Evolutionary conservation across 1,140 invertebrate species (phyloP), one percentile per base, ranked within the genome.

Genomic region (Pectinophora gossypiella): DNA sequence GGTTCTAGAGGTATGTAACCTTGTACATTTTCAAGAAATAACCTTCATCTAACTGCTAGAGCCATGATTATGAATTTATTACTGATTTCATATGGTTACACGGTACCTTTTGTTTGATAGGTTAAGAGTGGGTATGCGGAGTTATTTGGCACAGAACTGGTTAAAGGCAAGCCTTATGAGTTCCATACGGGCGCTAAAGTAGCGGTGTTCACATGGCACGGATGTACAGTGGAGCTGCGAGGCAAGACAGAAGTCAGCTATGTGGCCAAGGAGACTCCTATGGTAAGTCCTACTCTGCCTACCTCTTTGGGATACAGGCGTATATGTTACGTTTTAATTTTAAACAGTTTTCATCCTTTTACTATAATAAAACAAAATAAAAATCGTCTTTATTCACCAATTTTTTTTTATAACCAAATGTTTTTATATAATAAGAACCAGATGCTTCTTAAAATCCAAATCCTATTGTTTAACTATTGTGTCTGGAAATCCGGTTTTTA

Each of bases 151-250:
- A 98, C 97, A 0, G 98, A 99, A 88, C 76, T 99, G 51, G 95
- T 98, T 0, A 96, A 96, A 85, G 96, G 96, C 18, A 99, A 97
- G 86, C 92, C 93, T 13, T 99, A 99, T 85, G 93, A 93, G 59
- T 99, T 99, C 77, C 90, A 91, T 18, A 90, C 93, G 4, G 97
- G 97, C 1, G 94, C 97, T 0, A 99, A 99, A 89, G 93, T 98
- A 12, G 98, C 98, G 0, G 93, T 99, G 1, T 99, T 96, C 71
- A 98, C 98, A 6, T 99, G 95, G 92, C 96, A 99, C 78, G 97
- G 97, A 1, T 99, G 97, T 76, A 92, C 91, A 0, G 78, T 98
- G 32, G 92, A 96, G 83, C 71, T 98, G 10, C 90, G 89, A 57
- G 97, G 97, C 0, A 94, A 94, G 78, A 95, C 96, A 15, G 97